Evolutionary conservation across 2,113 vertebrate genomes (phyloP), one percentile per base, ranked within the genome.

Genomic region (Tragelaphus imberbis): DNA sequence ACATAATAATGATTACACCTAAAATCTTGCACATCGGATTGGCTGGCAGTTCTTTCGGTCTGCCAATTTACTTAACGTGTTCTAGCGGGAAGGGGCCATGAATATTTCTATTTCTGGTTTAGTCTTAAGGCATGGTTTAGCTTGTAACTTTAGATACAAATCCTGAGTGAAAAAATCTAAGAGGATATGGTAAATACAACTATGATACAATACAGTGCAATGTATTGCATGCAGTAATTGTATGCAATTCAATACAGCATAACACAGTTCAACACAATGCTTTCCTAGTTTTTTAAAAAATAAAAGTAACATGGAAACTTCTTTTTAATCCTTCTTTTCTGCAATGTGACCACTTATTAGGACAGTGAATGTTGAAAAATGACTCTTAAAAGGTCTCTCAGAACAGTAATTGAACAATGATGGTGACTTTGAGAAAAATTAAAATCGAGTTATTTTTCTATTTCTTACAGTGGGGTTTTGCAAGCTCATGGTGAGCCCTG

Each of bases 11-110:
- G 86, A 93, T 0, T 15, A n/a, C 88, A 61, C 44, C 97, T 97
- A 63, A 90, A 91, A 80, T 92, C 95, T 84, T 96, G 88, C 84
- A 95, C 87, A 97, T 95, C 92, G 97, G 94, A 97, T 94, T 97
- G 84, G 55, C 90, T 96, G 97, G 94, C 2, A 51, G 81, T 97
- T 97, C 97, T 97, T 98, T 98, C 94, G 98, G 93, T 51, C 61
- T 92, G 86, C 97, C 90, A 90, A 94, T 98, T 98, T 95, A 88
- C 56, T 47, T 92, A 15, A 49, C 5, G 8, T 95, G 30, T 33
- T 88, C 85, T 97, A 93, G 27, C 56, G n/a, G 27, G 49, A 96
- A 0, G 3, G 25, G 49, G 30, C 65, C 33, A 68, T 90, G 84
- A 15, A 81, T 93, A 96, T 96, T 96, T 84, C 44, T 79, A 97